A percentile compares a stretch with the other conserved stretches of the same genome.
phyloP scores from a whole-genome alignment of 2,797 vertebrate species.

The Pyrocephalus nanus region DNA sequence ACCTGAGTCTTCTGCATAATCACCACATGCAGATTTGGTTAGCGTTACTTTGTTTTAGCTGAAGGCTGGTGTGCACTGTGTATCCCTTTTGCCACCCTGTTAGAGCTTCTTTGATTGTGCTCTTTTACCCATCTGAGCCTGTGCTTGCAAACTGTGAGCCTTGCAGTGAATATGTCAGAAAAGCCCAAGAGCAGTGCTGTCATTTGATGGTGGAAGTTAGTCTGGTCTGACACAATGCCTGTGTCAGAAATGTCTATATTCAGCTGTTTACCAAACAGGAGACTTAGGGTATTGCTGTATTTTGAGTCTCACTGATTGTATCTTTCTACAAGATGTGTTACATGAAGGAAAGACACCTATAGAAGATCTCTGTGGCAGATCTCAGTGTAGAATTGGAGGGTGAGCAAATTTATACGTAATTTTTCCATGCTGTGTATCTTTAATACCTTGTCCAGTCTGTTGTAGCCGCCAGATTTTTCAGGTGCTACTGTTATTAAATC shows the following conservation, averaged over 20 bases:
- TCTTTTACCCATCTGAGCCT: not conserved
- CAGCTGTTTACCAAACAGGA: not conserved
- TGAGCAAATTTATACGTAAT: not conserved
- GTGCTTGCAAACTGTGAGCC: not conserved
- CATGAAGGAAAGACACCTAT: not conserved
- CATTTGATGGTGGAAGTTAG: not conserved
- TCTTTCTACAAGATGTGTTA: not conserved
- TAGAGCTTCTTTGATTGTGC: not conserved
- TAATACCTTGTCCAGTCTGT: not conserved
- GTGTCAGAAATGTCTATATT: not conserved
- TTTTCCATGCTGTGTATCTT: not conserved
- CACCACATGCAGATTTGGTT: not conserved
- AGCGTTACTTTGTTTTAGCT: not conserved
- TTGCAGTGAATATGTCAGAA: not conserved
- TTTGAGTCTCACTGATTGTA: not conserved
- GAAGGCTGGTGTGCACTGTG: not conserved
- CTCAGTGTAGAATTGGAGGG: not conserved
- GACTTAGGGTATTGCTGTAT: not conserved
- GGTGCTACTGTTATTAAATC: not conserved
- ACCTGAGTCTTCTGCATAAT: not conserved
- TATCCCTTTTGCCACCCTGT: not conserved
- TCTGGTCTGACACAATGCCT: not conserved
- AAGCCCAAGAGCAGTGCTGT: not conserved
- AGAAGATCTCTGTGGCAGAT: not conserved
- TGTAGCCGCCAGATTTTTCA: constrained; percentile 4